Evolutionary conservation across 1,140 invertebrate genomes (phyloP).

Genomic region (Macrocentrus cingulum): DNA sequence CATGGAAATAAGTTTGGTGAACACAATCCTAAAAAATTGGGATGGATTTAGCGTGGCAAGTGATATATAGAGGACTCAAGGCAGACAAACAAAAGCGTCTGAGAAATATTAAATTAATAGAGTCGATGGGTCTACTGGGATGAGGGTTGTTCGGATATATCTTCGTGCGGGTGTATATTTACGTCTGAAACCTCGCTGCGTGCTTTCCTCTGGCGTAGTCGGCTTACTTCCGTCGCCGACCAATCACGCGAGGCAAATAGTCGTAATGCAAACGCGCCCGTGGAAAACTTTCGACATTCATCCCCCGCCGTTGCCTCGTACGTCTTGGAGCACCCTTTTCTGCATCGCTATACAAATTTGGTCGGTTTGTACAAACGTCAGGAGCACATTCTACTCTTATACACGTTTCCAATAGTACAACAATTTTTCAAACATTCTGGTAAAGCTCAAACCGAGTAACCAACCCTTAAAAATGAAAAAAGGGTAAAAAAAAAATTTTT

Average conservation of each 20-base stretch:
- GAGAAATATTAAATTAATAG: constrained; percentile 49
- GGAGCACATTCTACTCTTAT: constrained; percentile 12
- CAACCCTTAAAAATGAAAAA: too few species aligned
- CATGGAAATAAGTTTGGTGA: too few species aligned
- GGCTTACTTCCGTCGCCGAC: constrained; percentile 46
- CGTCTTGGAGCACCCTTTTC: constrained; percentile 14
- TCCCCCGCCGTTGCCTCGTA: constrained; percentile 3
- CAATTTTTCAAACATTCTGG: too few species aligned
- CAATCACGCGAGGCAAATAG: constrained; percentile 34
- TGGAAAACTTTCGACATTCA: constrained; percentile 30
- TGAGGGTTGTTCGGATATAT: constrained; percentile 1
- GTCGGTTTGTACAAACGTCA: constrained; percentile 28
- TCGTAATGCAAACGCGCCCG: constrained; percentile 26
- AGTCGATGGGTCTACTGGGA: constrained; percentile 19
- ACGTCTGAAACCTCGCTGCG: constrained; percentile 44
- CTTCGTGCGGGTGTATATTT: constrained; percentile 43
- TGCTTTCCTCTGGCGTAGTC: constrained; percentile 44
- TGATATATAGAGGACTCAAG: constrained; percentile 13
- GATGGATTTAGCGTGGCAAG: background rate
- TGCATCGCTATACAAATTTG: constrained; percentile 26
- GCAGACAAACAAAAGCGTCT: constrained; percentile 39
- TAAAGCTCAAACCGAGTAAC: too few species aligned
- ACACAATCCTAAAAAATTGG: background rate
- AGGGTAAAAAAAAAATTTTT: too few species aligned
- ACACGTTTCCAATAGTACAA: too few species aligned